Base-by-base conservation (phyloP, 2,113 vertebrate species). In the Recurvirostra avosetta region DNA sequence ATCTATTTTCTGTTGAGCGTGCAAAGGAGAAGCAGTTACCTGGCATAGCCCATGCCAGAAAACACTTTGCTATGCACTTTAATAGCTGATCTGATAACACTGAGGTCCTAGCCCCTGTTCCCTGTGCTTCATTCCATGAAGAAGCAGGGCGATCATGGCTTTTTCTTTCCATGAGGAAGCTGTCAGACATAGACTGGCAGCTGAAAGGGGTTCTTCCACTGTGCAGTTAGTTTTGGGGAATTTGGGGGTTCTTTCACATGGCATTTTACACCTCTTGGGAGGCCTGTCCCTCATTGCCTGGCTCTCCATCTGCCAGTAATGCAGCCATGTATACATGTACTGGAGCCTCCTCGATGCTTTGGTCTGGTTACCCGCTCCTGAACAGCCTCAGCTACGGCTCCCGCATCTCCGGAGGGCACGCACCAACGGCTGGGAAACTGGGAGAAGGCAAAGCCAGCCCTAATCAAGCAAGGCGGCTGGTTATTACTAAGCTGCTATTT, bases 351-450 rank as follows among this genome's bases (percentile, higher is more conserved):
- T 15, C 0, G 2, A 1, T 2, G 55, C 61, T 86, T 40, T 88
- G 75, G 62, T 82, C 45, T 47, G 53, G 32, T 88, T 75, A 70
- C 41, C 41, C 22, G 6, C 1, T 27, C n/a, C 47, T 23, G 43
- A 73, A 50, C 45, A 80, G 55, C 71, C 67, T 43, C 7, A 1
- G 36, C 38, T 66, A 19, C 38, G 75, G 75, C 74, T 72, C 45
- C 66, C 26, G 8, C 43, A 40, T 73, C 70, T 90, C 89, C 2
- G 4, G 40, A 89, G 53, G 76, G 70, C 91, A 95, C 2, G 22
- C 75, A 86, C 82, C 85, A 90, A 8, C 27, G 88, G 67, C 90
- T 96, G 95, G 83, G 94, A 94, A 89, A 75, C 34, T 36, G 74
- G 56, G 77, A 86, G 65, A 90, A 77, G 76, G 93, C 75, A 88